These are phyloP conservation scores for Micromussa lordhowensis DNA, from an alignment of 92 coral and sea anemone species.

Conservation along the genomic window DNA sequence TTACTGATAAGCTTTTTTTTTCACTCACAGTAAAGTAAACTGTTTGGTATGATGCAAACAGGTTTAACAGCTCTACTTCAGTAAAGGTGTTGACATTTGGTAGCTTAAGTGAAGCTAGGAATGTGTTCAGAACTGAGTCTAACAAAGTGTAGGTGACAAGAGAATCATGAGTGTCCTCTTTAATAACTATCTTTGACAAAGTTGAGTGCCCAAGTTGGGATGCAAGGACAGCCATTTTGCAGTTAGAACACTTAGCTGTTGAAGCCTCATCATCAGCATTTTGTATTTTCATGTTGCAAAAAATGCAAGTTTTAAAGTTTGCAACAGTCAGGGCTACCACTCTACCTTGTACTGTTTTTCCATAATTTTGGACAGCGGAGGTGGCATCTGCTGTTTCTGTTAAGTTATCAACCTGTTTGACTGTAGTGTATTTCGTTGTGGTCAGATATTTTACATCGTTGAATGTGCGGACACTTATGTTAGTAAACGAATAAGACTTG, in stretches of 20 bases:
- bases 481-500: slow-evolving; percentile 8
- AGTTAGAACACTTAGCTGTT: slow-evolving; percentile 38
- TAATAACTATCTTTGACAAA: slow-evolving; percentile 30
- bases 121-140: slow-evolving; percentile 42
- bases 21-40: slow-evolving; percentile 30
- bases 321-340: slow-evolving; percentile 32
- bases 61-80: slow-evolving; percentile 23
- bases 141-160: slow-evolving; percentile 28
- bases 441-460: slow-evolving; percentile 38
- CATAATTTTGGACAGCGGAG: slow-evolving; percentile 1
- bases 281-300: slow-evolving; percentile 34
- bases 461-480: slow-evolving; percentile 26
- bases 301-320: slow-evolving; percentile 28
- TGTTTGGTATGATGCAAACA: slow-evolving; percentile 14
- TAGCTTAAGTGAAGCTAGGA: slow-evolving; percentile 3
- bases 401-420: slow-evolving; percentile 31
- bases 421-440: slow-evolving; percentile 30
- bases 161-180: background rate
- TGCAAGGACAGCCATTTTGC: slow-evolving; percentile 31
- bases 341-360: slow-evolving; percentile 14
- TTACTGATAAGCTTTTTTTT: slow-evolving; percentile 39
- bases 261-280: slow-evolving; percentile 11
- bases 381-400: background rate
- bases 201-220: slow-evolving; percentile 21
- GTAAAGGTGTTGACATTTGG: slow-evolving; percentile 16